Evolutionary conservation across 2,797 vertebrate genomes (phyloP).

Genomic region (Loris lydekkerianus): DNA sequence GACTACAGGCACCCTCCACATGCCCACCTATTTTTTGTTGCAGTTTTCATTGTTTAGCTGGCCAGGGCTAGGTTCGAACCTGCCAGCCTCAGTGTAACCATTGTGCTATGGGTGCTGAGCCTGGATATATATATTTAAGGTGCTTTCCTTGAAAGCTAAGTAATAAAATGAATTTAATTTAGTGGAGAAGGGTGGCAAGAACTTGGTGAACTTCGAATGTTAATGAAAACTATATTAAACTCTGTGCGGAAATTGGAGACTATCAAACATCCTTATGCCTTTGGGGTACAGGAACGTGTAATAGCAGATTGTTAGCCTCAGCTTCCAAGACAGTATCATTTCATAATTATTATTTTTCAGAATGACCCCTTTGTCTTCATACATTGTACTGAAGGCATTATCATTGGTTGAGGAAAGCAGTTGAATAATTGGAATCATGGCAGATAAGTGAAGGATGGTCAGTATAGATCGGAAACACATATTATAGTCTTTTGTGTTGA

Average conservation of each 20-base stretch:
- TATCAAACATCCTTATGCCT: not conserved
- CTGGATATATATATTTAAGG: not conserved
- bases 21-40: too few species aligned
- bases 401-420: not conserved
- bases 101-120: too few species aligned
- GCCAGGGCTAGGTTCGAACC: too few species aligned
- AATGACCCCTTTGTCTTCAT: not conserved
- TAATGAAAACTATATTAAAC: not conserved
- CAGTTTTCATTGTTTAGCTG: too few species aligned
- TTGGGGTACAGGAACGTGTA: not conserved
- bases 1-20: too few species aligned
- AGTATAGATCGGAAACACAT: not conserved
- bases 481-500: not conserved
- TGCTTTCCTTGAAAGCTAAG: not conserved
- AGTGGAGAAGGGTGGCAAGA: not conserved
- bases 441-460: not conserved
- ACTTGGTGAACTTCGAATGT: not conserved
- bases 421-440: slow-evolving; percentile 11
- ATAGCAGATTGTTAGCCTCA: not conserved
- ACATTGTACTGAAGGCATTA: not conserved
- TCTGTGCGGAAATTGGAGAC: not conserved
- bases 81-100: too few species aligned
- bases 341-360: not conserved
- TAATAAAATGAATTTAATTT: slow-evolving; percentile 44
- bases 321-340: not conserved